Percentiles rank a stretch among this genome's conserved stretches.
Conservation (phyloP, 2,888 invertebrate species). For the Lypha dubia region DNA sequence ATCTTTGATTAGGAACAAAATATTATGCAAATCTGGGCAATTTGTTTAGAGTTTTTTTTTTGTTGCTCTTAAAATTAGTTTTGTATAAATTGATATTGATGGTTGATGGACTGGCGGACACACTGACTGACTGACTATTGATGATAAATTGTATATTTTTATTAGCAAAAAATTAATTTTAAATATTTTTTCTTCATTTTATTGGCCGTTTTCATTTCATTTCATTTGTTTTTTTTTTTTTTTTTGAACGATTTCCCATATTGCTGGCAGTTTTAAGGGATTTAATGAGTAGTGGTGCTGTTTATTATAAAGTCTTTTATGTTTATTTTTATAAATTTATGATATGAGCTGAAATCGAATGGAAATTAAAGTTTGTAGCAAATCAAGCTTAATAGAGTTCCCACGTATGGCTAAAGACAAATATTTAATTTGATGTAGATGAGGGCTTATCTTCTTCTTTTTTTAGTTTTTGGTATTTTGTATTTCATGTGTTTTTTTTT, state of each 20-base stretch:
- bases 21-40: constrained; percentile 53
- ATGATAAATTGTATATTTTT: constrained; percentile 72
- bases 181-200: constrained; percentile 19
- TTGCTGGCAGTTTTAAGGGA: neutral
- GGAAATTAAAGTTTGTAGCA: constrained; percentile 50
- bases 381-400: constrained; percentile 54
- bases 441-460: constrained; percentile 36
- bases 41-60: constrained; percentile 48
- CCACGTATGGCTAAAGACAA: constrained; percentile 43
- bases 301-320: constrained; percentile 46
- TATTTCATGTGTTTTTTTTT: neutral
- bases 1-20: constrained; percentile 25
- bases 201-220: neutral
- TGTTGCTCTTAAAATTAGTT: constrained; percentile 30
- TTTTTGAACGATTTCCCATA: constrained; percentile 32
- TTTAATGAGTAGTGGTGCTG: constrained; percentile 6
- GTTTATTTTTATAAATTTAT: constrained; percentile 59
- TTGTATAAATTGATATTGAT: constrained; percentile 59
- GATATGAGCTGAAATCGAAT: constrained; percentile 36
- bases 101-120: constrained; percentile 68
- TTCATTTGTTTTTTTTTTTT: too few species aligned
- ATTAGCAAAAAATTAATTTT: constrained; percentile 55
- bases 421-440: constrained; percentile 21
- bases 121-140: constrained; percentile 32
- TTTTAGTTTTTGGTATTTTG: constrained; percentile 13